Base-by-base conservation (phyloP, 1,140 invertebrate species). In the Asbolus verrucosus region DNA sequence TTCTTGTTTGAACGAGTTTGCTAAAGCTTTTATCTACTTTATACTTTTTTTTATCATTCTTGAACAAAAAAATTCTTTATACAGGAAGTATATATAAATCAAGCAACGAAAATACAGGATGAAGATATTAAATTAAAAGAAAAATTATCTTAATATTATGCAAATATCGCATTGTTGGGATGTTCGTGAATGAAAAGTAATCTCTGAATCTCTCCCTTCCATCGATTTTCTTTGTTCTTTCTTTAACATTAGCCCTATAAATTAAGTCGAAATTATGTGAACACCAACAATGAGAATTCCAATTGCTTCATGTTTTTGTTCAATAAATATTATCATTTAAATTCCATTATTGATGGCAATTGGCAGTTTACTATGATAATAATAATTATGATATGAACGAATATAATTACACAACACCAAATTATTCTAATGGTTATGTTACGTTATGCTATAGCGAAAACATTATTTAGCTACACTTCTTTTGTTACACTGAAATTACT, bases 171-270 rank as follows among this genome's bases (percentile, higher is more conserved):
- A 54, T 13, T 54, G 19, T 8, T 11, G 46, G 13, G 61, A 63
- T 63, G 39, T 30, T 16, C 61, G 21, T 18, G 33, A 41, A 41
- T 14, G 13, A 41, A 38, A 41, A 63, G 33, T 38, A 24, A 63
- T 63, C 39, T 63, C 61, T 21, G 16, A 24, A 63, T 63, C 39
- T 63, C 61, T 21, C 39, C 41, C 41, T 41, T 36, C 21, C 18
- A 63, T 63, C 61, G 61, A 63, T 63, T 63, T 63, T 39, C 61
- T 63, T 63, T 63, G 61, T 63, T 63, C 61, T 14, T 41, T 63
- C 61, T 19, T 1, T 4, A 41, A 39, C 61, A 63, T 41, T 63
- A 39, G n/a, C 39, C 15, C 11, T 16, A 63, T 63, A 63, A 63
- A 63, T 63, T 63, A 21, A 5, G 39, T 63, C 16, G 2, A n/a